Percentiles rank a stretch among this genome's conserved stretches.
phyloP scores from a whole-genome alignment of 2,113 vertebrate species.

The Aix galericulata region DNA sequence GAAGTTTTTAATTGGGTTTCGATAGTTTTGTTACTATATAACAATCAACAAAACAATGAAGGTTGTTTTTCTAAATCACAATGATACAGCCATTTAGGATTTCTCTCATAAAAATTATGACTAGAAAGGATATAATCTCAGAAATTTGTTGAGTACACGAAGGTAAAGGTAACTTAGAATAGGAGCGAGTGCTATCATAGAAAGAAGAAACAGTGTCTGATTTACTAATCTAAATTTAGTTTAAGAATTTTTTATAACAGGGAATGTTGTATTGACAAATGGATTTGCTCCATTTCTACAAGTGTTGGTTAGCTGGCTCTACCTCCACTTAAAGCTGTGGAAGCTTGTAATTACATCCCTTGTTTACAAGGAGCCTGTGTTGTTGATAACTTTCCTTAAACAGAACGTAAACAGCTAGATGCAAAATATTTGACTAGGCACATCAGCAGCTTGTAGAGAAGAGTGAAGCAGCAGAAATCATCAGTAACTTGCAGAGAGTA shows the following conservation, averaged over 20 bases:
- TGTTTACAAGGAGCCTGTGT: background rate
- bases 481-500: background rate
- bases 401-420: background rate
- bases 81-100: background rate
- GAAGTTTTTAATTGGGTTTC: background rate
- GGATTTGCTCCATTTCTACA: background rate
- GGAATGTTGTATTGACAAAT: background rate
- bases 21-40: background rate
- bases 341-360: background rate
- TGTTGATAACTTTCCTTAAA: background rate
- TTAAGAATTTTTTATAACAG: background rate
- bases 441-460: background rate
- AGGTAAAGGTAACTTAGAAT: background rate
- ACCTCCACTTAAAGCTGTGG: background rate
- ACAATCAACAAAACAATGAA: background rate
- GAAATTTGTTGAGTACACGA: background rate
- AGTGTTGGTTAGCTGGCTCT: background rate
- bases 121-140: background rate
- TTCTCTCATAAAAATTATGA: background rate
- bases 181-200: background rate
- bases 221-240: background rate
- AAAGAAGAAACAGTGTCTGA: background rate
- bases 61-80: background rate
- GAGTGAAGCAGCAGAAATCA: background rate
- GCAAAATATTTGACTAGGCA: background rate